Conservation (phyloP, 2,888 invertebrate species). For the Embidobia sp. region DNA sequence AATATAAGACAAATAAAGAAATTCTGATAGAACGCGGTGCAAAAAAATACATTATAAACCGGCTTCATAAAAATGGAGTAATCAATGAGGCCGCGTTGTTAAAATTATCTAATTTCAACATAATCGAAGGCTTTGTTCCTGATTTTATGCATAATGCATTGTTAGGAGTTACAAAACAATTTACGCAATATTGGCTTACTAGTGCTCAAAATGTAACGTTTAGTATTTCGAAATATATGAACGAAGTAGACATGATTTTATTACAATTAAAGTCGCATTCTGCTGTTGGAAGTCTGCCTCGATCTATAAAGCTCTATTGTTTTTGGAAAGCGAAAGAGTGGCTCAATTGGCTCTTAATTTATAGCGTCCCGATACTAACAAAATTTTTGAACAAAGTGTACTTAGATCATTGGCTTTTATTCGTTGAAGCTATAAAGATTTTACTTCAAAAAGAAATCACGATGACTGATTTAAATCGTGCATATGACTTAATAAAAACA, state of each 20-base stretch:
- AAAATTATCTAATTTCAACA: neutral
- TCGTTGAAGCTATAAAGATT: neutral
- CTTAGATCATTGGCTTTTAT: neutral
- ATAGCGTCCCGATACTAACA: slow-evolving; percentile 29
- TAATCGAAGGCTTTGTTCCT: neutral
- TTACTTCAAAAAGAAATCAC: neutral
- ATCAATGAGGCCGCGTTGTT: neutral
- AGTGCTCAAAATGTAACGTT: neutral
- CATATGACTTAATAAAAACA: neutral
- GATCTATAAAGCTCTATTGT: slow-evolving; percentile 1
- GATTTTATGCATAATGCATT: too few relatives aligned
- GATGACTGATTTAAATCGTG: neutral
- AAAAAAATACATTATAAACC: too few relatives aligned
- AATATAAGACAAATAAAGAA: too few relatives aligned
- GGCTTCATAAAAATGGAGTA: neutral
- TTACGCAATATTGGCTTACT: slow-evolving; percentile 27
- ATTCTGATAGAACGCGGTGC: too few relatives aligned
- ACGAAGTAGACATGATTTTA: slow-evolving; percentile 10
- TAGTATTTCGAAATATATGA: neutral
- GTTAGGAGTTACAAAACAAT: slow-evolving; percentile 8
- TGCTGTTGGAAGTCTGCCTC: slow-evolving; percentile 18
- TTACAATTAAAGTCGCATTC: slow-evolving; percentile 5
- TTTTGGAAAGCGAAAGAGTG: slow-evolving; percentile 33
- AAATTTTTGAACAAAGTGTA: neutral
- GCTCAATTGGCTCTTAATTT: slow-evolving; percentile 34